Evolutionary conservation across 1,140 invertebrate genomes (phyloP).

Genomic region (Leptinotarsa lineolata): DNA sequence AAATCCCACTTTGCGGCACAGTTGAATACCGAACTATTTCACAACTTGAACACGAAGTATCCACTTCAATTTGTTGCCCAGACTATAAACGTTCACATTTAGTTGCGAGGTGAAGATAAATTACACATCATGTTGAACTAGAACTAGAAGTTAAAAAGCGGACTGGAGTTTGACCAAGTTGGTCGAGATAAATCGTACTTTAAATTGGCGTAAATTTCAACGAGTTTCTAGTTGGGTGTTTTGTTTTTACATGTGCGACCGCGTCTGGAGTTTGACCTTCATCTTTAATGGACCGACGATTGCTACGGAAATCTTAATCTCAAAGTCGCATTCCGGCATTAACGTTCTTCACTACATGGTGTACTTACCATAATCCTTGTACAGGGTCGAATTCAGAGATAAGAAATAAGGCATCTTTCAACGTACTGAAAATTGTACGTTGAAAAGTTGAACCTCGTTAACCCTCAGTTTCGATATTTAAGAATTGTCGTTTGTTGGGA

Average conservation of each 20-base stretch:
- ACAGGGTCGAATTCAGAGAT: too few relatives aligned
- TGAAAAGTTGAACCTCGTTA: too few relatives aligned
- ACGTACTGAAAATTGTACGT: too few relatives aligned
- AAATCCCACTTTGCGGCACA: neutral
- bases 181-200: slow-evolving; percentile 2
- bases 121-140: slow-evolving; percentile 1
- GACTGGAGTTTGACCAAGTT: neutral
- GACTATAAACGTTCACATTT: slow-evolving; percentile 1
- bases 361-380: too few relatives aligned
- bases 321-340: too few relatives aligned
- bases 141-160: slow-evolving; percentile 6
- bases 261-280: neutral
- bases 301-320: too few relatives aligned
- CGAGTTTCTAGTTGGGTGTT: neutral
- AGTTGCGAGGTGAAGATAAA: neutral
- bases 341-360: too few relatives aligned
- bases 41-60: neutral
- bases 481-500: too few relatives aligned
- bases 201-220: neutral
- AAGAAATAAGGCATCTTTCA: too few relatives aligned
- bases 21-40: neutral
- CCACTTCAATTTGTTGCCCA: slow-evolving; percentile 1
- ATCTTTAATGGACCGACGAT: neutral
- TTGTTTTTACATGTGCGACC: neutral
- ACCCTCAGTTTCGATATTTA: too few relatives aligned